phyloP scores from a whole-genome alignment of 2,797 vertebrate species.

The Gymnoscopelus braueri region DNA sequence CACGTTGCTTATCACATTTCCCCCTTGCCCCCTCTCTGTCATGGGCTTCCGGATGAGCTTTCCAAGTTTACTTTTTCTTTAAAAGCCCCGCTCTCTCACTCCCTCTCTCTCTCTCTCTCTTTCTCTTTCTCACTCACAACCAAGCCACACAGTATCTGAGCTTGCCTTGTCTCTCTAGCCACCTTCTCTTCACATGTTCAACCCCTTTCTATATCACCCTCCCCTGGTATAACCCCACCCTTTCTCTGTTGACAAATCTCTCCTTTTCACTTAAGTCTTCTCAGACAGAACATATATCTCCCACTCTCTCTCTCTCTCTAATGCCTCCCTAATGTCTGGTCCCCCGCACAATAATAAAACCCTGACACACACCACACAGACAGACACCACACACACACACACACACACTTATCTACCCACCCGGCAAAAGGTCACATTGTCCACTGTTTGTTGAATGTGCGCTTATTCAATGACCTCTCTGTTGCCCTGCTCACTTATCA shows the following conservation, averaged over 20 bases:
- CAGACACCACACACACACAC: constrained; percentile 18
- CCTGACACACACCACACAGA: background rate
- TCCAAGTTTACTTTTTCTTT: background rate
- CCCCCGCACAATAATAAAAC: constrained; percentile 21
- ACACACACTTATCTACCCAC: constrained; percentile 52
- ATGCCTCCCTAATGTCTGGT: constrained; percentile 13
- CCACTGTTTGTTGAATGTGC: constrained; percentile 50
- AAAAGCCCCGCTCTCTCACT: background rate
- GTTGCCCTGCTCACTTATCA: constrained; percentile 66
- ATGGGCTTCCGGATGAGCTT: constrained; percentile 6
- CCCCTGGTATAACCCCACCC: constrained; percentile 66
- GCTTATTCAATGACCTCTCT: constrained; percentile 35
- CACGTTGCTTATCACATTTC: constrained; percentile 61
- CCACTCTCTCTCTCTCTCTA: constrained; percentile 40
- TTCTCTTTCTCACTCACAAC: constrained; percentile 23
- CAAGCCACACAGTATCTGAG: background rate
- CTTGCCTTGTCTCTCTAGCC: constrained; percentile 1
- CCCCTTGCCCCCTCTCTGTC: constrained; percentile 23
- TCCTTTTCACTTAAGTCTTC: constrained; percentile 33
- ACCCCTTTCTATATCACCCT: constrained; percentile 34
- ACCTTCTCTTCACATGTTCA: constrained; percentile 35
- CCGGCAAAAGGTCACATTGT: constrained; percentile 71
- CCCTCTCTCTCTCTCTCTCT: background rate
- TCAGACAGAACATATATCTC: background rate
- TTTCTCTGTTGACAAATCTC: constrained; percentile 29